Evolutionary conservation across 1,140 invertebrate species (phyloP), one percentile per base, ranked within the genome.

Genomic region (Brachionus plicatilis): DNA sequence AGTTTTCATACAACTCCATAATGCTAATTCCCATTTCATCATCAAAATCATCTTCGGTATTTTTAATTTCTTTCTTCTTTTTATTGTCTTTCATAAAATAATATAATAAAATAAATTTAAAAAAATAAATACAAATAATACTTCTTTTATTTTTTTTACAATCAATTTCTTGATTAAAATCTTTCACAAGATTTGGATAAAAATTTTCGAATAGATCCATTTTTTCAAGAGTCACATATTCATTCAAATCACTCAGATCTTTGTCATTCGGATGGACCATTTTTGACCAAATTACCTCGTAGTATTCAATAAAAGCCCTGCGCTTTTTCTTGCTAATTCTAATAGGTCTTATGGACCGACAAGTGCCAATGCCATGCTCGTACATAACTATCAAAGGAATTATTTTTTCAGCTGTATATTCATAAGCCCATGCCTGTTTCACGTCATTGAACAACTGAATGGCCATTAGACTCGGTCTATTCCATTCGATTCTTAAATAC

Each of bases 151-250:
- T 29, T 17, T 82, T 82, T 65, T 82, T 82, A 9, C 11, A 5
- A 12, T 82, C 79, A 45, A 65, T 82, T 82, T 82, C 53, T 45
- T 65, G 6, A 41, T 68, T 68, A 68, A 65, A 82, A 11, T 60
- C 29, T 17, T 65, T 20, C 17, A 82, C 79, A 7, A 82, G 27
- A 24, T 24, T 41, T 11, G 50, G 50, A 27, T 65, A 65, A 9
- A 45, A 17, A 11, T 41, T 65, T 37, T 82, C 50, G 24, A 82
- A 82, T 5, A 82, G 17, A 37, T 82, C 53, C 37, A 68, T 82
- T 14, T 68, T 82, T 68, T 82, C 79, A 53, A 37, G 29, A 65
- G 79, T 82, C 11, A 82, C 79, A 68, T 82, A 82, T 37, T 82
- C 79, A 14, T 68, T 60, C 5, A 82, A 29, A 20, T 82, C 79